Base-by-base conservation (phyloP, 2,888 invertebrate genomes). In the Amorpha juglandis region DNA sequence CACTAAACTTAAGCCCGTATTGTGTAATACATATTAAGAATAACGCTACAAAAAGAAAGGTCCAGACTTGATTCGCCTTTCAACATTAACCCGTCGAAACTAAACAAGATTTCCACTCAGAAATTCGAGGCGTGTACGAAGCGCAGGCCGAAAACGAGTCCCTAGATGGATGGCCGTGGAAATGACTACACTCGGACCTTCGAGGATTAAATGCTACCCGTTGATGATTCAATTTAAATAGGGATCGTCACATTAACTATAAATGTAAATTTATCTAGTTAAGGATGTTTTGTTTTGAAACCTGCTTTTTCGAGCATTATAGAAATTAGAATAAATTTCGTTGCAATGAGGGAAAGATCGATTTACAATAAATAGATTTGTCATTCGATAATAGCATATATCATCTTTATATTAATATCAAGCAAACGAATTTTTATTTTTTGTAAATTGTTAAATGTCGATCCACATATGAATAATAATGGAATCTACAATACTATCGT, bases 221-320 rank as follows among this genome's bases (percentile, higher is more conserved):
- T 79, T 83, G 82, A 82, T 83, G 81, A 87, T 89, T 89, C 85
- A 88, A 88, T 89, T 87, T 84, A 84, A 88, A 89, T 89, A 6
- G 38, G 19, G 42, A 58, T 12, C 58, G 58, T 19, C 38, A 12
- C 19, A 33, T 53, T 38, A 19, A 11, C 35, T 19, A 1, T 53
- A n/a, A 6, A 4, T 16, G 55, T 7, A 19, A 11, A 42, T 58
- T 58, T 58, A 19, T 42, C 3, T 16, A 52, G 52, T 19, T 21
- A 38, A 27, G 38, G 19, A 19, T 58, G 19, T 33, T 53, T n/a
- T 2, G 7, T 11, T 11, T 16, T 16, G n/a, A 9, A 21, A 4
- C 19, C 11, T 51, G 14, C 21, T 51, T 4, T 0, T 2, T 21
- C 33, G 52, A 14, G 0, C 12, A 33, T 14, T 3, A 1, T 52